Conservation (phyloP, 2,797 vertebrate genomes). For the Acestrorhynchus altus region DNA sequence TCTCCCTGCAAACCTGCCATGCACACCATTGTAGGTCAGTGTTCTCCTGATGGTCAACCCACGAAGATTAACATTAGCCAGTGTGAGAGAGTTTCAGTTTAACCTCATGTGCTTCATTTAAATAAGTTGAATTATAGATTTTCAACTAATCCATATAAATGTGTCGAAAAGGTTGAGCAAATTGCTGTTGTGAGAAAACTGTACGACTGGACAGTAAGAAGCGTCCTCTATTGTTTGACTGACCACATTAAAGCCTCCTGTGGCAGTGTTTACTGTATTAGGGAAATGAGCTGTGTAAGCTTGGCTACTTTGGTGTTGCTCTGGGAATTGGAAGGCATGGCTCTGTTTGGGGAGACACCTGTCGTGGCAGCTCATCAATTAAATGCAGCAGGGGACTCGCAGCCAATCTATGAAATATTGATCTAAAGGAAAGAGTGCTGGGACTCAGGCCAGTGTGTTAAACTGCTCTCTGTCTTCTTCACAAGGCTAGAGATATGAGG, state of each 20-base stretch:
- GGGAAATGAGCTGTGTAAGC: neutral
- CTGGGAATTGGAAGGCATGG: slow-evolving; percentile 29
- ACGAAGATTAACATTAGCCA: too few species aligned
- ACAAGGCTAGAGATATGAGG: slow-evolving; percentile 26
- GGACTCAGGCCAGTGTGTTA: slow-evolving; percentile 66
- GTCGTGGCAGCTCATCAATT: slow-evolving; percentile 62
- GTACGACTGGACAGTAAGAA: neutral
- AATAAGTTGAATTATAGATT: too few species aligned
- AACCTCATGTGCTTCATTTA: too few species aligned
- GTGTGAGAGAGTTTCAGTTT: too few species aligned
- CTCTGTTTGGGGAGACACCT: slow-evolving; percentile 56
- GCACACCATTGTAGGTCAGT: too few species aligned
- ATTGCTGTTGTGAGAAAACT: neutral
- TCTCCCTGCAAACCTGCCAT: too few species aligned
- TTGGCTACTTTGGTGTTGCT: neutral
- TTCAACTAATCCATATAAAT: too few species aligned
- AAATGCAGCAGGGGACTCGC: slow-evolving; percentile 62
- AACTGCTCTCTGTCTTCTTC: slow-evolving; percentile 58
- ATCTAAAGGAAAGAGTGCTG: slow-evolving; percentile 64
- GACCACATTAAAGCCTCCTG: neutral
- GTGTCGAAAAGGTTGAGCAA: too few species aligned
- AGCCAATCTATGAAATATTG: slow-evolving; percentile 74
- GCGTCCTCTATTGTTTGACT: neutral
- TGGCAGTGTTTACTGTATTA: neutral
- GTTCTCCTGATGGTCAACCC: too few species aligned